phyloP scores from a whole-genome alignment of 2,797 vertebrate genomes.

The Crypturellus tataupa region DNA sequence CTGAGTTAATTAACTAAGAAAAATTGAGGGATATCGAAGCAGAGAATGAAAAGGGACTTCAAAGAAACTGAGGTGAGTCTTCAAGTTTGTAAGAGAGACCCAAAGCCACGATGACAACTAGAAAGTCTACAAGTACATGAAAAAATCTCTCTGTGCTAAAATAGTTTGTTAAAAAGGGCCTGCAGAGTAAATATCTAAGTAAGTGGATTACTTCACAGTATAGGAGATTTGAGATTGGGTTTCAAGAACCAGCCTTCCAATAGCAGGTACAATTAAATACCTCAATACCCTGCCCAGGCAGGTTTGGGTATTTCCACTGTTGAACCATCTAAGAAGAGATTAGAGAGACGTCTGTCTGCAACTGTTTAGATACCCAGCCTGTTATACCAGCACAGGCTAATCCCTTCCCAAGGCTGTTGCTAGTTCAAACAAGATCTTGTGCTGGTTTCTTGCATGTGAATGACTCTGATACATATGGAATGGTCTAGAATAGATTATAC shows the following conservation, averaged over 20 bases:
- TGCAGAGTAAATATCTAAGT: neutral
- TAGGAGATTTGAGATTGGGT: neutral
- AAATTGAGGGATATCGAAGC: neutral
- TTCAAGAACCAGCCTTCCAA: neutral
- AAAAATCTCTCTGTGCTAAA: neutral
- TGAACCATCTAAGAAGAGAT: neutral
- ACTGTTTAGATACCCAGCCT: neutral
- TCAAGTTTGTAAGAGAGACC: neutral
- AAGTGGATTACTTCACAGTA: neutral
- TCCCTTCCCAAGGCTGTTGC: neutral
- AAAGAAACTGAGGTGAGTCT: neutral
- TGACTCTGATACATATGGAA: neutral
- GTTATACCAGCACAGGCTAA: neutral
- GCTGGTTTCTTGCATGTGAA: neutral
- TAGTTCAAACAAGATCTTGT: neutral
- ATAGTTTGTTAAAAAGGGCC: neutral
- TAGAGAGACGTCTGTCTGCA: neutral
- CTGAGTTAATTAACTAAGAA: neutral
- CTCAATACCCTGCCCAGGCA: neutral
- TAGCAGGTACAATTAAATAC: neutral
- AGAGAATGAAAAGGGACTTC: neutral
- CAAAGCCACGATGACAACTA: neutral
- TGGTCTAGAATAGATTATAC: neutral
- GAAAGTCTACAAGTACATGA: neutral
- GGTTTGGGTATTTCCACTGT: neutral